Base-by-base conservation (phyloP, 1,140 invertebrate species). In the Aradophagus sp. region DNA sequence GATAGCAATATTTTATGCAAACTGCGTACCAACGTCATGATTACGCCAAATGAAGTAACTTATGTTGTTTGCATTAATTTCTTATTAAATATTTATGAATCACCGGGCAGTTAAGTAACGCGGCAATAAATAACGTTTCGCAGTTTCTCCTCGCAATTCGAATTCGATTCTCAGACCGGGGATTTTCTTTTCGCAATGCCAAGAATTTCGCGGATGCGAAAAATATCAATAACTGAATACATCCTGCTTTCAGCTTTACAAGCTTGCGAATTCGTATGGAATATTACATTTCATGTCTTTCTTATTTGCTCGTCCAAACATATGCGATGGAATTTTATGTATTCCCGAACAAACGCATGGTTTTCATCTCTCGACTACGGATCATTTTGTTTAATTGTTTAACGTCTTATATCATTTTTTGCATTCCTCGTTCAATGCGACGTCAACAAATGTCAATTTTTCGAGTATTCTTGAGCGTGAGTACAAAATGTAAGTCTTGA, bases 31-130 rank as follows among this genome's bases (percentile, higher is more conserved):
- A 62, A 55, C 47, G 47, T 67, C 63, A 59, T 59, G 45, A 59
- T 66, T 67, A 67, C 38, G 27, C 19, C 10, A 15, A 59, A 45
- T 47, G 50, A 50, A 55, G 44, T 62, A 48, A 55, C 31, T 67
- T 53, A 59, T 47, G 44, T 36, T 53, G 32, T 61, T 61, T 35
- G 56, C 34, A 2, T 39, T 39, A 20, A 10, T 17, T 23, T 15
- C 45, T 67, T 59, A 67, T 67, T 58, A 59, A 67, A 59, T 32
- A 67, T 20, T 45, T 39, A 58, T 53, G 47, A 44, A 59, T 52
- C 19, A 19, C 45, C 26, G 19, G 35, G 41, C 16, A 38, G 34
- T 44, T 56, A 50, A 53, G 53, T 11, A 15, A 53, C 39, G 32
- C 11, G 31, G 29, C 27, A 44, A 62, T 53, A 63, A 63, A 47